Percentiles rank a stretch among this genome's conserved stretches.
phyloP scores from a whole-genome alignment of 2,113 vertebrate genomes.

The Heterotis niloticus region DNA sequence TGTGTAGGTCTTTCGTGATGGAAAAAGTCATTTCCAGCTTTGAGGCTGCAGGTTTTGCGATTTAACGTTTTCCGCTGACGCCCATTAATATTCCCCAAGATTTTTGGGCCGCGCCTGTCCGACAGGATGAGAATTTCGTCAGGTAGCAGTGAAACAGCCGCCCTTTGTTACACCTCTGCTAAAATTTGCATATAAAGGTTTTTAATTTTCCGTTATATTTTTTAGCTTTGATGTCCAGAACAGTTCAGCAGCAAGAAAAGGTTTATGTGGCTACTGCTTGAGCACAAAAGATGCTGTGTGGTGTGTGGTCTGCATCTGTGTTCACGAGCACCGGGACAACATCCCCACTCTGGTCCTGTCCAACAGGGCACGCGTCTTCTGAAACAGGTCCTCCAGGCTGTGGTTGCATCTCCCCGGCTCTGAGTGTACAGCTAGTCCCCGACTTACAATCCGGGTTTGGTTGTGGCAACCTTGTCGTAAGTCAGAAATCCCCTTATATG shows the following conservation, averaged over 20 bases:
- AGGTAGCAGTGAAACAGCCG: slow-evolving; percentile 7
- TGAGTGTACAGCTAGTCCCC: too few relatives aligned
- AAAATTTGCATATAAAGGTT: slow-evolving; percentile 17
- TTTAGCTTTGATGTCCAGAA: too few relatives aligned
- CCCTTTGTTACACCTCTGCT: neutral
- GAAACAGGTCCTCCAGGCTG: too few relatives aligned
- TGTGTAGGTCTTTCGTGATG: slow-evolving; percentile 45
- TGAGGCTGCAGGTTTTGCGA: slow-evolving; percentile 41
- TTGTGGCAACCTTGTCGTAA: too few relatives aligned
- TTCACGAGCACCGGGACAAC: too few relatives aligned
- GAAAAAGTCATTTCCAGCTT: slow-evolving; percentile 38
- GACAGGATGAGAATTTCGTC: neutral
- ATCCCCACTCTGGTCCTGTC: neutral
- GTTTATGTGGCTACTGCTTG: neutral
- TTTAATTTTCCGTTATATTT: too few relatives aligned
- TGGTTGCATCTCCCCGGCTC: too few relatives aligned
- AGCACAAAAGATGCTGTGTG: neutral
- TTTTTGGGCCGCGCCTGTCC: neutral
- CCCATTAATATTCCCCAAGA: slow-evolving; percentile 16
- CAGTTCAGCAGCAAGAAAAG: too few relatives aligned
- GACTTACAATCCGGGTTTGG: too few relatives aligned
- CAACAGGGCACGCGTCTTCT: neutral
- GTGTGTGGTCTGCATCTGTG: too few relatives aligned
- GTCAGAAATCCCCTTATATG: too few relatives aligned
- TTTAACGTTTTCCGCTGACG: slow-evolving; percentile 40